phyloP scores from a whole-genome alignment of 1,140 invertebrate genomes.

The Eumaeus atala region DNA sequence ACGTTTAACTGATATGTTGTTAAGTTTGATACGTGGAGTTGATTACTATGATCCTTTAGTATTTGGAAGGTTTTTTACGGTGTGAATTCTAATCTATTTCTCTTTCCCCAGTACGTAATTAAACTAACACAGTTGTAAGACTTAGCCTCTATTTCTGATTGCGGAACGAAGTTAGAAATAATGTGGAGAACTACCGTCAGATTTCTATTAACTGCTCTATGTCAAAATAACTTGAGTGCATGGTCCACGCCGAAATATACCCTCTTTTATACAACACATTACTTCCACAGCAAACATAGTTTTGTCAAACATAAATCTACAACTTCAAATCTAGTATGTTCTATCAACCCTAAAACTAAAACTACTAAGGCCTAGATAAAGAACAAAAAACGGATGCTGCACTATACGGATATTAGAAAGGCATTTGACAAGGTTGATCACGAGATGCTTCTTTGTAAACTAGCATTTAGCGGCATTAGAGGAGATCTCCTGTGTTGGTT shows the following conservation, averaged over 20 bases:
- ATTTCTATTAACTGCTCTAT: not conserved
- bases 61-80: too few species aligned
- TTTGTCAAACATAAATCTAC: constrained; percentile 13
- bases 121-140: too few species aligned
- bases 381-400: not conserved
- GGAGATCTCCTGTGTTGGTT: constrained; percentile 10
- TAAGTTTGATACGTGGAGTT: too few species aligned
- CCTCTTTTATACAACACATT: constrained; percentile 10
- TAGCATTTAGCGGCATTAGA: constrained; percentile 8
- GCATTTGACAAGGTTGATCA: constrained; percentile 15
- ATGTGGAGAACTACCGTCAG: constrained; percentile 10
- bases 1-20: too few species aligned
- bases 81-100: too few species aligned
- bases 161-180: not conserved
- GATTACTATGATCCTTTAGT: too few species aligned
- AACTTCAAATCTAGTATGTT: constrained; percentile 11
- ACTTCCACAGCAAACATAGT: constrained; percentile 13
- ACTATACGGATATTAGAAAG: constrained; percentile 12
- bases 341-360: not conserved
- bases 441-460: not conserved
- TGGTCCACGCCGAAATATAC: not conserved
- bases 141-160: too few species aligned
- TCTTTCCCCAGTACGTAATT: too few species aligned
- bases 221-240: not conserved
- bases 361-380: constrained; percentile 6